These are phyloP conservation scores for Manduca sexta DNA, from an alignment of 1,140 invertebrate species.

Conservation along the genomic window DNA sequence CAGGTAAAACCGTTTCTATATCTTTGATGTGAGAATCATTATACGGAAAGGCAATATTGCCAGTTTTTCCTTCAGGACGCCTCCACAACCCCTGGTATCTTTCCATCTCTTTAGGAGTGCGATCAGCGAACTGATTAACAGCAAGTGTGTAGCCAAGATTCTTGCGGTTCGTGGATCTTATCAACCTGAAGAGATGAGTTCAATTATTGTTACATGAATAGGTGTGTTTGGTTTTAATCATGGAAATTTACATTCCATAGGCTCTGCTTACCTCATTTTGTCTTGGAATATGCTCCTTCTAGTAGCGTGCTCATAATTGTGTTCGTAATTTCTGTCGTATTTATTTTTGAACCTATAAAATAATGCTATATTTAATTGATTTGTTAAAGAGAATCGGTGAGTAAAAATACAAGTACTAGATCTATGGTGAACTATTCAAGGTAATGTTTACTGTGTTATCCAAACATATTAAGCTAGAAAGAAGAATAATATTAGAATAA, in stretches of 20 bases:
- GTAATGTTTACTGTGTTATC: no score
- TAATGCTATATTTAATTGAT: no score
- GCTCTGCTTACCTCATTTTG: conserved; percentile 31
- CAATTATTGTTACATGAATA: no score
- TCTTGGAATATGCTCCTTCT: conserved; percentile 31
- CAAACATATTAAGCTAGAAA: no score
- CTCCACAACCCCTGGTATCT: conserved; percentile 31
- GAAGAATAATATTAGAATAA: no score
- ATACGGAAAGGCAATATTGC: conserved; percentile 84
- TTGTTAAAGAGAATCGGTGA: no score
- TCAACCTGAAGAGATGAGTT: conserved; percentile 25
- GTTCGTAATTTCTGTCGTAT: conserved; percentile 23
- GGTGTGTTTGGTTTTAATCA: no score
- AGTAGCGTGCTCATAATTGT: conserved; percentile 26
- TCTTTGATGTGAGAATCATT: conserved; percentile 29
- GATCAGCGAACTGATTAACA: conserved; percentile 48
- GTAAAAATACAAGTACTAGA: no score
- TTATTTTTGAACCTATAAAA: conserved; percentile 28
- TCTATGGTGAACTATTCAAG: no score
- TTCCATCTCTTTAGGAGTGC: conserved; percentile 41
- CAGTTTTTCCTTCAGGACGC: conserved; percentile 22
- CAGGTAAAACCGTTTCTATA: conserved; percentile 74
- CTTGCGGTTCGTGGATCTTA: conserved; percentile 27
- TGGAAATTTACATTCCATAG: no score
- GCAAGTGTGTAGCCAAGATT: conserved; percentile 39